Evolutionary conservation across 2,113 vertebrate genomes (phyloP), one percentile per base, ranked within the genome.

Genomic region (Coryphaenoides rupestris): DNA sequence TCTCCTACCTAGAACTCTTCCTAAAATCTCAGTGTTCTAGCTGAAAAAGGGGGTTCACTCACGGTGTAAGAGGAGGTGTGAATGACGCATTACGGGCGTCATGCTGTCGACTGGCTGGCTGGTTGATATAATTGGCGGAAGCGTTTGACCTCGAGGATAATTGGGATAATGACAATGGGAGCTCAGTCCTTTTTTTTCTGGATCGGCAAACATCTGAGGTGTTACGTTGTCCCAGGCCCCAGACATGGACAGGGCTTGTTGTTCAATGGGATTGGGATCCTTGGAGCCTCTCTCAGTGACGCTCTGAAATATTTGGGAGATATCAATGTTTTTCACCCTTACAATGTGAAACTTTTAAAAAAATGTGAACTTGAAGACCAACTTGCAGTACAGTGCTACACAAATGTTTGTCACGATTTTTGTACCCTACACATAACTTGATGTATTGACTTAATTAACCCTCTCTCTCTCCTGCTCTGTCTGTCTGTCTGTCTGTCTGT

Each of bases 61-160:
- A 16, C 16, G 17, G 21, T 19, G 19, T 45, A 45, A n/a, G 55
- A 47, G 21, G 49, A 54, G 21, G 50, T 47, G 56, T 49, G 62
- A 53, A 19, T 68, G 60, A 65, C 13, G 61, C 45, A 21, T 64
- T 52, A 50, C 45, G 19, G 66, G 40, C 59, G 15, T 49, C 21
- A 60, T 66, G 55, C 52, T 54, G 47, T 52, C 60, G 74, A 58
- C 52, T n/a, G n/a, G n/a, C n/a, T n/a, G n/a, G n/a, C n/a, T n/a
- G n/a, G 77, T n/a, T 64, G 68, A 72, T 77, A 61, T 77, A 70
- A 73, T 76, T 50, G 58, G 40, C 40, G 33, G 40, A 15, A 33
- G 24, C 49, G 47, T 40, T 58, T 46, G 60, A 59, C 57, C 19
- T 19, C 19, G 7, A 49, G 33, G 50, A 64, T 66, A 55, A 49